These are phyloP conservation scores for Pao palembangensis DNA, from an alignment of 2,113 vertebrate species.

Conservation along the genomic window DNA sequence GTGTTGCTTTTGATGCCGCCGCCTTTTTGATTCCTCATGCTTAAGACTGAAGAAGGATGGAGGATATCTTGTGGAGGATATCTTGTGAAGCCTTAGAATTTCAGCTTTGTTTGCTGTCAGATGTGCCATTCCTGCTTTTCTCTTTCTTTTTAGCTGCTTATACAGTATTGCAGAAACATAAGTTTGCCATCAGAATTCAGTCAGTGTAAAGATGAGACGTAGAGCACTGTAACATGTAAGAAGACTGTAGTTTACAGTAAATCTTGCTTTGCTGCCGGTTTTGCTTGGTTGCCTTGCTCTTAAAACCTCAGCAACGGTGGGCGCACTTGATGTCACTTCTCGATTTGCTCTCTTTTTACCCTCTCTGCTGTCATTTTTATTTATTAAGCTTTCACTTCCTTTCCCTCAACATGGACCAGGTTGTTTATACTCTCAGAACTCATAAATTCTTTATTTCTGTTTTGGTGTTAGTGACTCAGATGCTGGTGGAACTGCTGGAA, in stretches of 20 bases:
- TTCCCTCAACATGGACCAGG: not conserved
- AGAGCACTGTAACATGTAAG: not conserved
- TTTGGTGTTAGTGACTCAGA: constrained; percentile 1
- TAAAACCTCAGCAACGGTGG: too few relatives aligned
- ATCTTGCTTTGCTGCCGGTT: not conserved
- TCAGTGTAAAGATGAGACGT: not conserved
- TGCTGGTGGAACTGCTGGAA: not conserved
- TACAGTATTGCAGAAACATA: not conserved
- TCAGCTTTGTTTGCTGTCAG: not conserved
- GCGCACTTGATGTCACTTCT: not conserved
- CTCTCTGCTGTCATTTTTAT: not conserved
- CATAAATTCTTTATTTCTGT: constrained; percentile 12
- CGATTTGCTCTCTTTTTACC: not conserved
- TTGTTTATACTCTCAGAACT: constrained; percentile 8
- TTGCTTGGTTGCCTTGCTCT: constrained; percentile 6
- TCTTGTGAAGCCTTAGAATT: too few relatives aligned
- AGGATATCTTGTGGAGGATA: too few relatives aligned
- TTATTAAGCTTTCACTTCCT: constrained; percentile 3
- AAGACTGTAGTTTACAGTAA: not conserved
- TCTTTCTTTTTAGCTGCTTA: constrained; percentile 10
- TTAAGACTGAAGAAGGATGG: too few relatives aligned
- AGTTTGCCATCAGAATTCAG: not conserved
- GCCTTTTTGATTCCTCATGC: too few relatives aligned
- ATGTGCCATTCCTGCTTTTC: not conserved
- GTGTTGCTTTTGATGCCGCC: too few relatives aligned